Evolutionary conservation across 2,888 invertebrate species (phyloP).

Genomic region (Orchesellides sinensis): DNA sequence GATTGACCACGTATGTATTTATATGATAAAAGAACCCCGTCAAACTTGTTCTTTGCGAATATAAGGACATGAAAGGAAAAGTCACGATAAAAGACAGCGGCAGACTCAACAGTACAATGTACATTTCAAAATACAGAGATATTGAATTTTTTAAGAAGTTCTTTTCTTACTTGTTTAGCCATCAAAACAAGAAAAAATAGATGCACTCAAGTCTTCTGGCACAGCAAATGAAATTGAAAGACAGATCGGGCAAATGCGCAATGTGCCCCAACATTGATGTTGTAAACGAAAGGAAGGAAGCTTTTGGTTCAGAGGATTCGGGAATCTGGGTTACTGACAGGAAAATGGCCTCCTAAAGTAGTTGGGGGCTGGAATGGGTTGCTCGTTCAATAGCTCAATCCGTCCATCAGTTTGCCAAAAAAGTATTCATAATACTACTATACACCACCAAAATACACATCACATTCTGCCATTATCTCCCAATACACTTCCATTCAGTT

Average conservation of each 20-base stretch:
- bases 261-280: not conserved
- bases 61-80: conserved; percentile 29
- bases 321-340: conserved; percentile 61
- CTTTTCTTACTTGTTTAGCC: conserved; percentile 24
- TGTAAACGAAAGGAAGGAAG: conserved; percentile 48
- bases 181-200: conserved; percentile 20
- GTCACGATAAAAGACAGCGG: conserved; percentile 57
- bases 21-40: too few species aligned
- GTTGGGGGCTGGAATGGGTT: conserved; percentile 63
- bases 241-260: conserved; percentile 37
- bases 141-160: too few species aligned
- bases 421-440: conserved; percentile 22
- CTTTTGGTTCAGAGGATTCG: conserved; percentile 35
- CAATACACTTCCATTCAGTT: not conserved
- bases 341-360: conserved; percentile 45
- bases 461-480: not conserved
- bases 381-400: conserved; percentile 68
- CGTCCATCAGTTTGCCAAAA: conserved; percentile 64
- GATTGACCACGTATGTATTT: too few species aligned
- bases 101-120: conserved; percentile 45
- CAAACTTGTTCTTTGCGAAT: too few species aligned
- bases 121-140: too few species aligned
- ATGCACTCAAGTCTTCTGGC: not conserved
- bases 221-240: conserved; percentile 22
- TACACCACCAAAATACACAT: conserved; percentile 14